Evolutionary conservation across 30 jellyfish, hydroid and myxozoan species (phyloP).

Genomic region (Pseudorhiza aurosa): DNA sequence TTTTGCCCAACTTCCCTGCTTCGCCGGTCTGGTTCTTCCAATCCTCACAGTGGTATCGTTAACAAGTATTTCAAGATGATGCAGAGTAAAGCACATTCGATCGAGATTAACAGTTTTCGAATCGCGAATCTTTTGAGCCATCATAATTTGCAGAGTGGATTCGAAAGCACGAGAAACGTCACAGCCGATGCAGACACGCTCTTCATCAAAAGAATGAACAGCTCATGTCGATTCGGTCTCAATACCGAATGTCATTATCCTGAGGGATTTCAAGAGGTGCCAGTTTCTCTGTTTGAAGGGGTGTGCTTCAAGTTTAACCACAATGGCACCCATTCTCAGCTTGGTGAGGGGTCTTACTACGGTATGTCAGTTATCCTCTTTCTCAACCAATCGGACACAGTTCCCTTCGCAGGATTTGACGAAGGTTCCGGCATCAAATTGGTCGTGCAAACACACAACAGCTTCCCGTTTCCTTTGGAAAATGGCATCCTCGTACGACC

Average conservation of each 20-base stretch:
- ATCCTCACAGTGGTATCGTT: not conserved
- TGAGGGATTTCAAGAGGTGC: conserved; percentile 35
- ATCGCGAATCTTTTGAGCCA: conserved; percentile 33
- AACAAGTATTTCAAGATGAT: conserved; percentile 15
- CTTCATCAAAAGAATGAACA: conserved; percentile 46
- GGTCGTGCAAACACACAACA: conserved; percentile 41
- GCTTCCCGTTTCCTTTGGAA: conserved; percentile 66
- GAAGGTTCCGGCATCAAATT: conserved; percentile 57
- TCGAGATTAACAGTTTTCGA: conserved; percentile 51
- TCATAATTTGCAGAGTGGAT: conserved; percentile 37
- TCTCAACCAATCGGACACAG: conserved; percentile 56
- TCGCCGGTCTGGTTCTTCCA: conserved; percentile 47
- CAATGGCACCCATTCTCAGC: conserved; percentile 46
- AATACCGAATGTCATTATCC: conserved; percentile 63
- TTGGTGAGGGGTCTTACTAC: conserved; percentile 70
- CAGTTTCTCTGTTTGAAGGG: conserved; percentile 65
- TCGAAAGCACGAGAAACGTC: conserved; percentile 18
- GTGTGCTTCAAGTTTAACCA: conserved; percentile 64
- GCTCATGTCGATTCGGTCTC: conserved; percentile 64
- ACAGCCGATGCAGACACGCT: conserved; percentile 49
- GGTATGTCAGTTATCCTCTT: conserved; percentile 57
- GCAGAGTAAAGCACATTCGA: conserved; percentile 9
- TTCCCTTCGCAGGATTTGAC: conserved; percentile 46
- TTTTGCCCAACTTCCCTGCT: conserved; percentile 65
- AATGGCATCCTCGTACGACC: conserved; percentile 57